Evolutionary conservation across 92 coral and sea anemone genomes (phyloP).

Genomic region (Phenganax marumi): DNA sequence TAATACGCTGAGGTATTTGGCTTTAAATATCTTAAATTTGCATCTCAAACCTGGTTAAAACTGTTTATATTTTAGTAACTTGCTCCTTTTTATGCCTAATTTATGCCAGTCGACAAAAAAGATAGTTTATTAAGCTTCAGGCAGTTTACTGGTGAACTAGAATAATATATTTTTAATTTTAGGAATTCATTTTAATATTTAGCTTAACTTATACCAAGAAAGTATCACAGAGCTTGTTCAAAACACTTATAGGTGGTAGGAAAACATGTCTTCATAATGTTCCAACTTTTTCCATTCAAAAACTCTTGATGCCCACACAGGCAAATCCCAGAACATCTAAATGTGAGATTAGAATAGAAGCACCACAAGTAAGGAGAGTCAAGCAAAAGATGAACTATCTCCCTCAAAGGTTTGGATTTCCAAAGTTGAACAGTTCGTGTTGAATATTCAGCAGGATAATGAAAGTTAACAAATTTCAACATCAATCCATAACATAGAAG

Average conservation of each 20-base stretch:
- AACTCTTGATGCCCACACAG: constrained; percentile 18
- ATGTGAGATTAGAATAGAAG: constrained; percentile 5
- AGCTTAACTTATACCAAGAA: constrained; percentile 39
- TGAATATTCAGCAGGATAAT: constrained; percentile 12
- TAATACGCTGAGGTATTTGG: too few relatives aligned
- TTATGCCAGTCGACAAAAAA: too few relatives aligned
- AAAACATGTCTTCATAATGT: constrained; percentile 29
- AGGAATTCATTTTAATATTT: too few relatives aligned
- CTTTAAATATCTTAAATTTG: too few relatives aligned
- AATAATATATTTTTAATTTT: too few relatives aligned
- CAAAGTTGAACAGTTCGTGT: not conserved
- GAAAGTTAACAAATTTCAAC: constrained; percentile 42
- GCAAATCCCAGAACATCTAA: constrained; percentile 7
- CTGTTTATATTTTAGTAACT: too few relatives aligned
- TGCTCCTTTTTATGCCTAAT: too few relatives aligned
- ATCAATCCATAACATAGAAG: constrained; percentile 32
- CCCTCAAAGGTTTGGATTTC: not conserved
- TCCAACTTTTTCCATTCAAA: not conserved
- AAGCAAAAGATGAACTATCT: not conserved
- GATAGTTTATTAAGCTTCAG: too few relatives aligned
- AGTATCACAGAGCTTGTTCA: constrained; percentile 53
- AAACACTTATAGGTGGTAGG: constrained; percentile 57
- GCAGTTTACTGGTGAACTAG: too few relatives aligned
- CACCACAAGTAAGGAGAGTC: not conserved
- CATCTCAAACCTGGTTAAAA: too few relatives aligned